A percentile compares a stretch with the other conserved stretches of the same genome.
phyloP scores from a whole-genome alignment of 92 coral and sea anemone species.

The Parazoanthus darwini region DNA sequence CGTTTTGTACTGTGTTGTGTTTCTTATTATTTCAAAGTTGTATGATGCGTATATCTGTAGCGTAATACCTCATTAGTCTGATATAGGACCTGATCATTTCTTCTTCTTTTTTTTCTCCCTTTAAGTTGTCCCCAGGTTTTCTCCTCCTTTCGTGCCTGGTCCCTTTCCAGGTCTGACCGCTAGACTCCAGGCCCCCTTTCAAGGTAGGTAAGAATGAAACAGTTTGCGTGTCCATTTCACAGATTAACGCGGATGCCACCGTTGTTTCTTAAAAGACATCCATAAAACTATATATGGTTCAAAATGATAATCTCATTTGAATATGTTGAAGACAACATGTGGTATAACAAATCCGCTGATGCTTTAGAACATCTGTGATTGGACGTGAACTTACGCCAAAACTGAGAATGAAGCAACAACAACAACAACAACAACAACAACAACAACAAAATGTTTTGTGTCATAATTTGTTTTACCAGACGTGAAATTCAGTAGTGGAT shows the following conservation, averaged over 20 bases:
- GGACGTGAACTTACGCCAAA: background rate
- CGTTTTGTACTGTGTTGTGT: background rate
- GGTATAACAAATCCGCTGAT: background rate
- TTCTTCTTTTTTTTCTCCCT: background rate
- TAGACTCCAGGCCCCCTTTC: conserved; percentile 29
- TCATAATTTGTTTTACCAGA: background rate
- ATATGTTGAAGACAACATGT: background rate
- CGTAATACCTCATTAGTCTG: no score
- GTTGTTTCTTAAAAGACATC: no score
- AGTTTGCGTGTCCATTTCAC: background rate
- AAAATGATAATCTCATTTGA: background rate
- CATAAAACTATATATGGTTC: background rate
- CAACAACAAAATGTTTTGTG: background rate
- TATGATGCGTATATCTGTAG: no score
- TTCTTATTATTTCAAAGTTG: no score
- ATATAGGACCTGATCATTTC: background rate
- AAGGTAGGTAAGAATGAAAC: background rate
- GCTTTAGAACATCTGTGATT: no score
- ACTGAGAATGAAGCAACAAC: no score
- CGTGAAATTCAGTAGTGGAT: background rate
- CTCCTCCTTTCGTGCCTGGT: conserved; percentile 43
- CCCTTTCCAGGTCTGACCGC: conserved; percentile 34
- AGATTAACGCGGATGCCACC: no score
- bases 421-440: background rate
- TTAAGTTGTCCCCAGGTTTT: conserved; percentile 41